Conservation (phyloP, 2,888 invertebrate species). For the Carcina quercana region DNA sequence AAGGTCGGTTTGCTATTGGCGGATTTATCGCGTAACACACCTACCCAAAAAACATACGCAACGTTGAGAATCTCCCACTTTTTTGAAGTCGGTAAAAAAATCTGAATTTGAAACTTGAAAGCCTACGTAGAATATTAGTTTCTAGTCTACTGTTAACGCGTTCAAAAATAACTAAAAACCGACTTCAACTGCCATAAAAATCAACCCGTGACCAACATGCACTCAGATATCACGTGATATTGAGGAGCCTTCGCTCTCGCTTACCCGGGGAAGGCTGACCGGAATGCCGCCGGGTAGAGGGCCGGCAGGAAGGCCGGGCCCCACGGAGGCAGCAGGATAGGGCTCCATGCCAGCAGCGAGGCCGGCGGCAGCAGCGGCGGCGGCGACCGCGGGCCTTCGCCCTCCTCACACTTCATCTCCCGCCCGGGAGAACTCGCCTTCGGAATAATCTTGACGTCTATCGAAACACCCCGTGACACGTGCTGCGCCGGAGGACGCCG, state of each 20-base stretch:
- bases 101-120: too few relatives aligned
- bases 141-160: too few relatives aligned
- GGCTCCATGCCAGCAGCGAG: conserved; percentile 84
- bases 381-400: conserved; percentile 53
- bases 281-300: conserved; percentile 81
- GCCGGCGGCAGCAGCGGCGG: conserved; percentile 70
- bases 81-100: too few relatives aligned
- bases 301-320: conserved; percentile 82
- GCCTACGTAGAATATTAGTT: too few relatives aligned
- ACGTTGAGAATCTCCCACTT: too few relatives aligned
- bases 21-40: too few relatives aligned
- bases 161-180: too few relatives aligned
- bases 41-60: too few relatives aligned
- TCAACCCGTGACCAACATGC: too few relatives aligned
- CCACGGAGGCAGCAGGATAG: conserved; percentile 83
- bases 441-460: conserved; percentile 65
- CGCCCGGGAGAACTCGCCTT: conserved; percentile 66
- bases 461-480: conserved; percentile 51
- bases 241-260: conserved; percentile 36
- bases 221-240: too few relatives aligned
- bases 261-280: conserved; percentile 85
- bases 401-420: conserved; percentile 72
- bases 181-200: too few relatives aligned
- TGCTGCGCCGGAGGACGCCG: conserved; percentile 67
- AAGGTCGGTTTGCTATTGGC: too few relatives aligned